A percentile compares a stretch with the other conserved stretches of the same genome.
Conservation (phyloP, 2,113 vertebrate genomes). For the Zonotrichia leucophrys region DNA sequence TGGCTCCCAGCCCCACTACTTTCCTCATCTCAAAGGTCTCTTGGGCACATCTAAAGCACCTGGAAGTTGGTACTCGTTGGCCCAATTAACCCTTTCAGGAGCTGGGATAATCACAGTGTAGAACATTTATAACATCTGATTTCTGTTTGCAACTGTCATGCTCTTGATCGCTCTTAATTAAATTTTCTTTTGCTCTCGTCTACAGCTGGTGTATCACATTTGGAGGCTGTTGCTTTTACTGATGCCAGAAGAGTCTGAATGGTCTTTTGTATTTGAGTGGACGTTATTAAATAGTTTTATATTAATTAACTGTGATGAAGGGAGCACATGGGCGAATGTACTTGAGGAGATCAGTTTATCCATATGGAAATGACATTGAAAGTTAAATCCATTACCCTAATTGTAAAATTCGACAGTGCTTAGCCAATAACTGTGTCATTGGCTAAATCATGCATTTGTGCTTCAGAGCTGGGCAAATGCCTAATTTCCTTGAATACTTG, state of each 20-base stretch:
- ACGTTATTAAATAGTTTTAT: slow-evolving; percentile 62
- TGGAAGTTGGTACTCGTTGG: not conserved
- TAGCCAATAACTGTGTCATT: not conserved
- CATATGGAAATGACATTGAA: slow-evolving; percentile 26
- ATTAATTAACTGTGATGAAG: slow-evolving; percentile 59
- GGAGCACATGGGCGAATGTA: slow-evolving; percentile 36
- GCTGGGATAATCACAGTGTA: not conserved
- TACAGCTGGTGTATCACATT: slow-evolving; percentile 34
- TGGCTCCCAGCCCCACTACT: not conserved
- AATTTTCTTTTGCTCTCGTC: slow-evolving; percentile 16
- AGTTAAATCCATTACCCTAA: slow-evolving; percentile 54
- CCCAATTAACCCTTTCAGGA: not conserved
- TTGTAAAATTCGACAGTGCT: slow-evolving; percentile 13
- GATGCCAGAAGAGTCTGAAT: slow-evolving; percentile 47
- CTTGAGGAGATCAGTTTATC: slow-evolving; percentile 34
- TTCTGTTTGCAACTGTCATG: slow-evolving; percentile 20
- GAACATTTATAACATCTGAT: not conserved
- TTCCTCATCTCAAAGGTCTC: not conserved
- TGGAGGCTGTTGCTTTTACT: slow-evolving; percentile 39
- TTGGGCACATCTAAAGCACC: not conserved
- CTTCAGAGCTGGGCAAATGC: not conserved
- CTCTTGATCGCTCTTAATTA: not conserved
- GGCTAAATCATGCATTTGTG: not conserved
- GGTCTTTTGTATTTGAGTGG: slow-evolving; percentile 54
- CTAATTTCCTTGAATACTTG: slow-evolving; percentile 6